Conservation (phyloP, 2,888 invertebrate genomes). For the Cephus runcator region DNA sequence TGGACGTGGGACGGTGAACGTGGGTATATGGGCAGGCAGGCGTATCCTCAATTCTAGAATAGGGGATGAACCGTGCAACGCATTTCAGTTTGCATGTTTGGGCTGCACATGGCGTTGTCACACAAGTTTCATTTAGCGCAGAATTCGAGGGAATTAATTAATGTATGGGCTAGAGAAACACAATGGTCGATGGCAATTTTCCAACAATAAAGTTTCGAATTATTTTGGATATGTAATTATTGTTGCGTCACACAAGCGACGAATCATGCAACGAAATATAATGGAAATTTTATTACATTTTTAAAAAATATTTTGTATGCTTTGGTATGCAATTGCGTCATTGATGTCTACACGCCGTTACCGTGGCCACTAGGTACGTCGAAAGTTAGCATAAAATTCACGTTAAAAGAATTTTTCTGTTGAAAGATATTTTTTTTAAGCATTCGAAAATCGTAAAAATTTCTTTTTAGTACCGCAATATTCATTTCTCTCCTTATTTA, state of each 20-base stretch:
- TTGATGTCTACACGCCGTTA: not conserved
- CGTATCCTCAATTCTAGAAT: conserved; percentile 5
- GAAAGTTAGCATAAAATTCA: not conserved
- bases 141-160: conserved; percentile 29
- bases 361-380: not conserved
- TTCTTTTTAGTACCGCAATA: not conserved
- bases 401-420: not conserved
- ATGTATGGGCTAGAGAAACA: conserved; percentile 20
- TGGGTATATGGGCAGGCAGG: not conserved
- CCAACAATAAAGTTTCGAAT: conserved; percentile 18
- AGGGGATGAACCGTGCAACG: conserved; percentile 3
- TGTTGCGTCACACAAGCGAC: not conserved
- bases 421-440: not conserved
- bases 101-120: conserved; percentile 18
- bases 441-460: not conserved
- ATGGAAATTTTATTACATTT: not conserved
- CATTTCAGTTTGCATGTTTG: conserved; percentile 3
- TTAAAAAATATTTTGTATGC: not conserved
- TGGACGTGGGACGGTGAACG: not conserved
- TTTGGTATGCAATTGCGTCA: not conserved
- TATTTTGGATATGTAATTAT: not conserved
- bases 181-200: conserved; percentile 12
- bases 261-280: not conserved
- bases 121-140: conserved; percentile 29
- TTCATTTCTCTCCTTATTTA: not conserved